phyloP scores from a whole-genome alignment of 2,888 invertebrate genomes.

The Diaprepes abbreviatus region DNA sequence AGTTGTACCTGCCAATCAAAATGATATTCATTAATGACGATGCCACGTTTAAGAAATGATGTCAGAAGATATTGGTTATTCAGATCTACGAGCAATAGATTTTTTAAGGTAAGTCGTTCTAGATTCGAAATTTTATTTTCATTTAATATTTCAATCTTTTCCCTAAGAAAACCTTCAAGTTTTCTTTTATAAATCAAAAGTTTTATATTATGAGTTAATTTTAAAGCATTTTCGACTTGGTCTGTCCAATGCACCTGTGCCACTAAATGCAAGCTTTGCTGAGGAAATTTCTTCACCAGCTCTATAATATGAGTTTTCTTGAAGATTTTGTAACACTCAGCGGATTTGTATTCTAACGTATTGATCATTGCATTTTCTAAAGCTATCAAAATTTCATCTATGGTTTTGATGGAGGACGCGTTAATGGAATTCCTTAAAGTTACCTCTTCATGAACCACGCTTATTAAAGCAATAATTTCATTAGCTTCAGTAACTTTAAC shows the following conservation, averaged over 20 bases:
- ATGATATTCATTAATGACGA: slow-evolving; percentile 72
- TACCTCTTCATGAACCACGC: slow-evolving; percentile 79
- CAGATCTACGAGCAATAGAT: slow-evolving; percentile 50
- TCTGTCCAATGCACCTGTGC: slow-evolving; percentile 54
- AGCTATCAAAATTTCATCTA: slow-evolving; percentile 82
- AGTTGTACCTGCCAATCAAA: slow-evolving; percentile 87
- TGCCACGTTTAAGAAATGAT: slow-evolving; percentile 73
- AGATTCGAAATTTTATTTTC: slow-evolving; percentile 53
- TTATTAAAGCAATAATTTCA: slow-evolving; percentile 80
- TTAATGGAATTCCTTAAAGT: slow-evolving; percentile 73
- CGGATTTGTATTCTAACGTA: slow-evolving; percentile 57
- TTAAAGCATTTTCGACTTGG: slow-evolving; percentile 68
- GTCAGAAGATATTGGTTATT: slow-evolving; percentile 81
- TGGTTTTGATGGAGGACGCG: slow-evolving; percentile 65
- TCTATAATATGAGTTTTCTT: slow-evolving; percentile 42
- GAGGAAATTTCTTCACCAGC: slow-evolving; percentile 49
- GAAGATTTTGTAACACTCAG: slow-evolving; percentile 52
- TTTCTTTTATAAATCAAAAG: slow-evolving; percentile 51
- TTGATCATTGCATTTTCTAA: slow-evolving; percentile 84
- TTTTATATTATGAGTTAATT: slow-evolving; percentile 52
- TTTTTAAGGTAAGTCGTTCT: slow-evolving; percentile 66
- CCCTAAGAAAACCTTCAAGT: slow-evolving; percentile 43
- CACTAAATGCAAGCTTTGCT: slow-evolving; percentile 53
- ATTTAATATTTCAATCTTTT: slow-evolving; percentile 58
- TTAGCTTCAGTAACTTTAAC: slow-evolving; percentile 76